A percentile compares a stretch with the other conserved stretches of the same genome.
These are phyloP conservation scores for Drosophila pallidifrons DNA, from an alignment of 1,140 invertebrate species.

Conservation along the genomic window DNA sequence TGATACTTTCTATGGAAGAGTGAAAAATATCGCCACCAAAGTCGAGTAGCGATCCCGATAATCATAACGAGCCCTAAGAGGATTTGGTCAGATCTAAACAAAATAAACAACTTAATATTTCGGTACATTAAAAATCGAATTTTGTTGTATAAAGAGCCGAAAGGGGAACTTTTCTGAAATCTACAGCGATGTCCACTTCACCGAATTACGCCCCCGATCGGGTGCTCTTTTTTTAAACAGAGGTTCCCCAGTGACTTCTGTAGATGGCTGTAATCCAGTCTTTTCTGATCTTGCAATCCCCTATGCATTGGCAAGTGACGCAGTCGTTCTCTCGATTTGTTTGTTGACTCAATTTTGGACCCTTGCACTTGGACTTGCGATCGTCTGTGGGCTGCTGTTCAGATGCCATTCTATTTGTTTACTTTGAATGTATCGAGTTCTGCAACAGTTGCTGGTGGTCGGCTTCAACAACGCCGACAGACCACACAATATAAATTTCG, in stretches of 20 bases:
- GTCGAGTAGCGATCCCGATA: background rate
- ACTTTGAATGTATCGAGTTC: slow-evolving; percentile 48
- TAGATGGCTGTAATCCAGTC: slow-evolving; percentile 60
- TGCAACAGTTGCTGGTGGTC: slow-evolving; percentile 67
- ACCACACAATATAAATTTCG: slow-evolving; percentile 67
- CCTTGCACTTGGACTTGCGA: slow-evolving; percentile 26
- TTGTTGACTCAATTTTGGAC: slow-evolving; percentile 64
- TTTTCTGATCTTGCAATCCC: slow-evolving; percentile 16
- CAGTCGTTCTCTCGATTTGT: slow-evolving; percentile 35
- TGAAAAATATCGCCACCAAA: slow-evolving; percentile 17
- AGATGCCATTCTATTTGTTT: slow-evolving; percentile 49
- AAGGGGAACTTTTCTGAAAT: background rate
- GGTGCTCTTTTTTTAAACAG: slow-evolving; percentile 35
- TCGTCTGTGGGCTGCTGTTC: slow-evolving; percentile 10
- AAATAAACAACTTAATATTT: slow-evolving; percentile 62
- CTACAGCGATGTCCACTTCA: slow-evolving; percentile 43
- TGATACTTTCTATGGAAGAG: background rate
- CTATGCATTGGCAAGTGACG: slow-evolving; percentile 45
- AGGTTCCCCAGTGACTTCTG: slow-evolving; percentile 36
- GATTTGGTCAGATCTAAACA: slow-evolving; percentile 27
- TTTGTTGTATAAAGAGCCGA: slow-evolving; percentile 26
- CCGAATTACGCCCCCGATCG: slow-evolving; percentile 65
- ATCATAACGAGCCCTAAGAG: background rate
- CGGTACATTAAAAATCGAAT: slow-evolving; percentile 20
- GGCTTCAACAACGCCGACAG: slow-evolving; percentile 70